A percentile compares a stretch with the other conserved stretches of the same genome.
Conservation (phyloP, 2,113 vertebrate species). For the Corvus cornix region DNA sequence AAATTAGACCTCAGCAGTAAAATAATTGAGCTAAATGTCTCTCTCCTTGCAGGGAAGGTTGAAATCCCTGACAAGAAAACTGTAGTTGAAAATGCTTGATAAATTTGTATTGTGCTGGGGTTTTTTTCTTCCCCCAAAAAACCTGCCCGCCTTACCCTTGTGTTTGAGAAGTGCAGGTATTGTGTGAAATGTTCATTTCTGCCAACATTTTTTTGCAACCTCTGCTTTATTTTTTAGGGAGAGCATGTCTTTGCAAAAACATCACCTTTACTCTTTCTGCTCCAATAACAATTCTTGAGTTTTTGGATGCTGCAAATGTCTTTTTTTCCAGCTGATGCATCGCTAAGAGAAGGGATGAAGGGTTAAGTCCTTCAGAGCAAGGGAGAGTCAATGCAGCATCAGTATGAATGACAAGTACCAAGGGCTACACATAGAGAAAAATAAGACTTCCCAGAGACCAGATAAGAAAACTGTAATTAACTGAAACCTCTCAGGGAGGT, state of each 20-base stretch:
- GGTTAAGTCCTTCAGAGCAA: neutral
- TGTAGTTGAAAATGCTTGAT: neutral
- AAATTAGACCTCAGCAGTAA: neutral
- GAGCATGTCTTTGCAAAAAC: neutral
- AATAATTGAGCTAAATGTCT: neutral
- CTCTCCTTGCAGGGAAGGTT: neutral
- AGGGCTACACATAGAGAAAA: neutral
- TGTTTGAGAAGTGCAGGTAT: neutral
- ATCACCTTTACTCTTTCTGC: neutral
- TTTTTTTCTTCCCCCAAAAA: neutral
- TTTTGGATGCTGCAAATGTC: neutral
- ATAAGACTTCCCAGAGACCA: neutral
- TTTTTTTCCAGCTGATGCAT: neutral
- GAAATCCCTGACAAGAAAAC: neutral
- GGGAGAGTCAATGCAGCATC: neutral
- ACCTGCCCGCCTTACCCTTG: accelerated
- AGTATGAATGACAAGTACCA: neutral
- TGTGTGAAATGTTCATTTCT: neutral
- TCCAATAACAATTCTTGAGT: neutral
- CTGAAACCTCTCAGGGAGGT: neutral
- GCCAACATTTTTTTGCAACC: neutral
- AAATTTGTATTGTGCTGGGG: neutral
- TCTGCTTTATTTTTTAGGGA: neutral
- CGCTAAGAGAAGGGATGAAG: neutral
- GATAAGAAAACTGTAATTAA: neutral